A percentile compares a stretch with the other conserved stretches of the same genome.
phyloP scores from a whole-genome alignment of 2,797 vertebrate genomes.

The Clarias pachynema region DNA sequence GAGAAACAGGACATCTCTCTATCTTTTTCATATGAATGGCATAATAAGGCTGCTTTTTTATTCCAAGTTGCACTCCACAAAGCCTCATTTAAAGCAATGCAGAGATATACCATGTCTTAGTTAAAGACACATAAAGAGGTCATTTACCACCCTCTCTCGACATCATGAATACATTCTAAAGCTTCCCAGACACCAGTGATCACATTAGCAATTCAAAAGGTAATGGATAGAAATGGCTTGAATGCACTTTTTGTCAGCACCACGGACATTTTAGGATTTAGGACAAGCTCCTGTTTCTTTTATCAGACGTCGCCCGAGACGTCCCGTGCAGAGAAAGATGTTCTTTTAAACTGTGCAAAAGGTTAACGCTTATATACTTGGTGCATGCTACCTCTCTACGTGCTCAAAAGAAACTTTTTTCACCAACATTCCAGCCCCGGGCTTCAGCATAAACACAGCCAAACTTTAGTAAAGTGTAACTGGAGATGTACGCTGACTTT shows the following conservation, averaged over 20 bases:
- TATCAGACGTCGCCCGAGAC: not conserved
- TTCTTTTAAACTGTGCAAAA: slow-evolving; percentile 17
- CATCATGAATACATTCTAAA: slow-evolving; percentile 39
- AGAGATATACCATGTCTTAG: not conserved
- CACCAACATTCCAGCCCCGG: slow-evolving; percentile 66
- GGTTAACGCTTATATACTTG: slow-evolving; percentile 17
- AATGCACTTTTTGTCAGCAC: slow-evolving; percentile 44
- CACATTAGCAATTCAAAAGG: slow-evolving; percentile 53
- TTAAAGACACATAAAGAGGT: slow-evolving; percentile 36
- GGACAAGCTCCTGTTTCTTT: slow-evolving; percentile 27
- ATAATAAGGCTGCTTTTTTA: not conserved
- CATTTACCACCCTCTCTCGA: slow-evolving; percentile 22
- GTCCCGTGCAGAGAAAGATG: not conserved
- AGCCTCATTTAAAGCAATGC: not conserved
- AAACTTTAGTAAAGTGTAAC: slow-evolving; percentile 60
- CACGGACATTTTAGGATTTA: slow-evolving; percentile 11
- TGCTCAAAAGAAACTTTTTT: slow-evolving; percentile 39
- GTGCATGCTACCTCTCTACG: slow-evolving; percentile 15
- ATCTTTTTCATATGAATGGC: not conserved
- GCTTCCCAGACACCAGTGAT: slow-evolving; percentile 28
- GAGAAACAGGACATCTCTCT: slow-evolving; percentile 2
- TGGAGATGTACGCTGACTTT: slow-evolving; percentile 66
- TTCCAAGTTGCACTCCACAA: not conserved
- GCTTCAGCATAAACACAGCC: slow-evolving; percentile 70
- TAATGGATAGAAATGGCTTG: slow-evolving; percentile 47